phyloP scores from a whole-genome alignment of 2,113 vertebrate genomes.

The Excalfactoria chinensis region DNA sequence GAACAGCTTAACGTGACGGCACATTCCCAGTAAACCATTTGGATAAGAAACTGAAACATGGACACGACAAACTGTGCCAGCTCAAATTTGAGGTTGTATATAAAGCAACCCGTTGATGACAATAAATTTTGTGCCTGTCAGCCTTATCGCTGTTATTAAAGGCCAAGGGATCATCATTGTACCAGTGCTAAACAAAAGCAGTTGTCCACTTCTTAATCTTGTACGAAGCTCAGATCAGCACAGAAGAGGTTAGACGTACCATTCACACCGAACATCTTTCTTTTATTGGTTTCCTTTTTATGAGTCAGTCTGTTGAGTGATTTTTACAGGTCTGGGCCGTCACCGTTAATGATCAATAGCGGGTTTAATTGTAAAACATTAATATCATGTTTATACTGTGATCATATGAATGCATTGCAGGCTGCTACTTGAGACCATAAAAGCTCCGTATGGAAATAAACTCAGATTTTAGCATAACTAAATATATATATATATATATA shows the following conservation, averaged over 20 bases:
- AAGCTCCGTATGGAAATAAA: background rate
- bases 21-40: conserved; percentile 70
- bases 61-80: conserved; percentile 22
- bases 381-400: background rate
- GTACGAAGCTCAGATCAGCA: background rate
- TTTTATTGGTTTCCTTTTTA: conserved; percentile 15
- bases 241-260: background rate
- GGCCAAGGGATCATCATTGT: conserved; percentile 20
- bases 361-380: background rate
- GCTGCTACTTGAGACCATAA: background rate
- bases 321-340: background rate
- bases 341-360: background rate
- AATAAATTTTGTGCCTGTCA: conserved; percentile 58
- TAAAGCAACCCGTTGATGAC: conserved; percentile 68
- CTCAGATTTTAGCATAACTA: background rate
- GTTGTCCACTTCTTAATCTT: conserved; percentile 49
- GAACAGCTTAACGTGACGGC: conserved; percentile 41
- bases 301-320: background rate
- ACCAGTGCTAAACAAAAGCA: conserved; percentile 15
- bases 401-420: background rate
- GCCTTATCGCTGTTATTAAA: conserved; percentile 40
- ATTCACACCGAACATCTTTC: background rate
- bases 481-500: no score
- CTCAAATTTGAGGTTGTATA: conserved; percentile 63
- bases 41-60: conserved; percentile 38